Conservation (phyloP, 2,888 invertebrate species). For the Cremastobaeus sp. region DNA sequence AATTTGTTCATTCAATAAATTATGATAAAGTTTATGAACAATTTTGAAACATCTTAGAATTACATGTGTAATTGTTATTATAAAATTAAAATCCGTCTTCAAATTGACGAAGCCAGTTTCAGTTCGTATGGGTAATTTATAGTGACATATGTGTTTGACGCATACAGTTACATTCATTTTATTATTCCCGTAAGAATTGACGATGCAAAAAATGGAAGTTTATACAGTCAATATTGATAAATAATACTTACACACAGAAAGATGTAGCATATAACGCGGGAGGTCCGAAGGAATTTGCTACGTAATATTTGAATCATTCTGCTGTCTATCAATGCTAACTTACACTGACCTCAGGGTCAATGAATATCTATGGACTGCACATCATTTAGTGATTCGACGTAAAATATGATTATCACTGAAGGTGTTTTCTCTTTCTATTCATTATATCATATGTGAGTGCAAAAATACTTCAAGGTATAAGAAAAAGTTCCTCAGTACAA, state of each 20-base stretch:
- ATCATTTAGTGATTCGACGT: conserved; percentile 64
- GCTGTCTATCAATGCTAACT: conserved; percentile 70
- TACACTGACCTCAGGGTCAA: conserved; percentile 69
- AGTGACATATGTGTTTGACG: no score
- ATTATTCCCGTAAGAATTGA: no score
- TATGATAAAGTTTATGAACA: no score
- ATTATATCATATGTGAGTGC: conserved; percentile 37
- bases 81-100: no score
- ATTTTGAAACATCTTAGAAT: no score
- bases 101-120: no score
- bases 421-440: conserved; percentile 60
- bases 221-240: conserved; percentile 17
- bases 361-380: conserved; percentile 67
- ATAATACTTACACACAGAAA: conserved; percentile 21
- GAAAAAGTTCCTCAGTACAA: conserved; percentile 5
- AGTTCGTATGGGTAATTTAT: no score
- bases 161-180: no score
- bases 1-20: no score
- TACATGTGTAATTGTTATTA: no score
- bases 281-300: conserved; percentile 75
- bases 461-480: conserved; percentile 15
- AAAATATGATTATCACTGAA: conserved; percentile 59
- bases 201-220: no score
- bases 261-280: conserved; percentile 66
- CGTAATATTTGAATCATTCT: conserved; percentile 74